These are phyloP conservation scores for Stictocephala bisonia DNA, from an alignment of 2,888 invertebrate genomes.

Conservation along the genomic window DNA sequence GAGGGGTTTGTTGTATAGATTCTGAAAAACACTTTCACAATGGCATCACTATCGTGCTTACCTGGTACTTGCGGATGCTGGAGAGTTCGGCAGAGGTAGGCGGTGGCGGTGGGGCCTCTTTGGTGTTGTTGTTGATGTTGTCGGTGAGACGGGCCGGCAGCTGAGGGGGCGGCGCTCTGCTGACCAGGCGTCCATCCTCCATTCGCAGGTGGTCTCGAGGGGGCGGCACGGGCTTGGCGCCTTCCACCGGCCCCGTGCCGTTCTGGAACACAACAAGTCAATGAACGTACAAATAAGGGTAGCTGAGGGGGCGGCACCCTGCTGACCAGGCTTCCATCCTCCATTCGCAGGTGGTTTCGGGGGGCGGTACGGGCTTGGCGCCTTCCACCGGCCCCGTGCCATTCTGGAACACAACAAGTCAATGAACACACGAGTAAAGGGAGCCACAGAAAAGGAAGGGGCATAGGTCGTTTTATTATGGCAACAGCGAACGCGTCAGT, in stretches of 20 bases:
- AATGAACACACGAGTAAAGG: too few relatives aligned
- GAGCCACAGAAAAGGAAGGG: too few relatives aligned
- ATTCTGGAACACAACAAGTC: constrained; percentile 39
- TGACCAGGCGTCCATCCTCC: constrained; percentile 63
- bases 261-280: constrained; percentile 40
- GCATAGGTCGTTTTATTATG: too few relatives aligned
- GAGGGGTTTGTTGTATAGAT: too few relatives aligned
- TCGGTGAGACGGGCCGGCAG: constrained; percentile 60
- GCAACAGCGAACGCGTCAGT: too few relatives aligned
- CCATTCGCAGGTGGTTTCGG: constrained; percentile 75
- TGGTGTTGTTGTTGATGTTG: constrained; percentile 44
- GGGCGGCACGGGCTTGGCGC: constrained; percentile 70
- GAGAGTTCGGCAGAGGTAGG: constrained; percentile 90
- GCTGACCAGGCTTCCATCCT: constrained; percentile 62
- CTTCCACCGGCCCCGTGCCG: constrained; percentile 53
- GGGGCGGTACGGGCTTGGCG: constrained; percentile 71
- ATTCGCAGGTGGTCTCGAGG: constrained; percentile 75
- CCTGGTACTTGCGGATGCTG: constrained; percentile 93
- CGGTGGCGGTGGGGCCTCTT: constrained; percentile 62
- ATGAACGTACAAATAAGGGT: too few relatives aligned
- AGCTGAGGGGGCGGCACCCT: constrained; percentile 63
- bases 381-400: constrained; percentile 56
- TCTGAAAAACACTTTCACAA: too few relatives aligned
- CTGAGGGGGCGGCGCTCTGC: constrained; percentile 63
- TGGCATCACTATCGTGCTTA: too few relatives aligned